Percentiles rank a stretch among this genome's conserved stretches.
These are phyloP conservation scores for Lemur catta DNA, from an alignment of 2,797 vertebrate species.

Conservation along the genomic window DNA sequence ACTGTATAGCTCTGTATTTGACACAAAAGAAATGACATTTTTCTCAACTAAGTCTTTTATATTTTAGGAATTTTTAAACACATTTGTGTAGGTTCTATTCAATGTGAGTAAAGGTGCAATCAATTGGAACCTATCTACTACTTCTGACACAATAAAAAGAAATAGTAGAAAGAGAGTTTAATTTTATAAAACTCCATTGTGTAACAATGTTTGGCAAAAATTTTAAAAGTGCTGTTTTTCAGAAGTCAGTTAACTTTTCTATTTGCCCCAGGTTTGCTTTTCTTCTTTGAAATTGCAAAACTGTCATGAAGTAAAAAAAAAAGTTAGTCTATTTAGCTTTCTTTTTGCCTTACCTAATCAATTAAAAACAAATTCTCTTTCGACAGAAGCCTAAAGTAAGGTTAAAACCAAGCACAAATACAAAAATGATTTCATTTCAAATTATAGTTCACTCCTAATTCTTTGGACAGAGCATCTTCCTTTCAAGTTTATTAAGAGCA, in stretches of 20 bases:
- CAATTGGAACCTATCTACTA: background rate
- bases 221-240: background rate
- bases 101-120: background rate
- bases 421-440: slow-evolving; percentile 16
- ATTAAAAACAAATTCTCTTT: slow-evolving; percentile 35
- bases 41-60: background rate
- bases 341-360: background rate
- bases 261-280: background rate
- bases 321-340: background rate
- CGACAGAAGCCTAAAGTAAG: background rate
- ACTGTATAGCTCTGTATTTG: background rate
- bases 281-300: background rate
- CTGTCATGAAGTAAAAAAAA: background rate
- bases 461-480: background rate
- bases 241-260: background rate
- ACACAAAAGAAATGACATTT: background rate
- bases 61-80: background rate
- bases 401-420: slow-evolving; percentile 10
- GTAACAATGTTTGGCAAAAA: background rate
- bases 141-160: background rate
- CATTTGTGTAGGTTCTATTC: background rate
- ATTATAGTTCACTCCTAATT: background rate
- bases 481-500: background rate
- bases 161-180: background rate
- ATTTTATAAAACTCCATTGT: background rate